Evolutionary conservation across 2,888 invertebrate species (phyloP), one percentile per base, ranked within the genome.

Genomic region (Drosophila parthenogenetica): DNA sequence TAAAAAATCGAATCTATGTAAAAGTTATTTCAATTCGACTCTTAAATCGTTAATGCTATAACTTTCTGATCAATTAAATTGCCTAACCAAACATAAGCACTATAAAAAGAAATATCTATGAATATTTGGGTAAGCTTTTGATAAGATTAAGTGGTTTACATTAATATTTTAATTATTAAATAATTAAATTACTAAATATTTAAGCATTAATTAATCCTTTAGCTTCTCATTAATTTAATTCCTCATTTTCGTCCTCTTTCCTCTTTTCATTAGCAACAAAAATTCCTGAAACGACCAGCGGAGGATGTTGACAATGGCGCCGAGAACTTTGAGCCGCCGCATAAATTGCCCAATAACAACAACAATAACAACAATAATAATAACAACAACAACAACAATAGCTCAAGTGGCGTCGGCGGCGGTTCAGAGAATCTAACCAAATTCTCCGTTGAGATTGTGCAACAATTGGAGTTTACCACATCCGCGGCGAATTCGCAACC

Each of bases 361-460:
- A 92, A 78, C n/a, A 89, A 78, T 57, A 90, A 83, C 42, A 89
- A 71, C 35, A 90, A 75, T 40, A 89, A 73, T 40, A 87, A 71
- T 19, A 87, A 69, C 22, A 55, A 48, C 40, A 73, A 64, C 59
- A 79, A 60, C 50, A 72, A 63, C 66, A 85, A 71, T 51, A 79
- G 75, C 81, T 62, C 69, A 32, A 64, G 61, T 49, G 66, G 75
- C 55, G 66, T 61, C 51, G 75, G 77, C 70, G 87, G 87, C 70
- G 89, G 89, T 66, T 91, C 92, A 25, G 93, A 93, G 83, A 92
- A 92, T 90, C 91, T 93, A 90, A 95, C 95, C 72, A 97, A 97
- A 92, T 97, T 98, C 93, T 97, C 97, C 4, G 97, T 98, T 70
- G 97, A 98, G 93, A 98, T 98, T 86, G 97, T 98, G 19, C 98